Evolutionary conservation across 2,113 vertebrate genomes (phyloP).

Genomic region (Empidonax alnorum): DNA sequence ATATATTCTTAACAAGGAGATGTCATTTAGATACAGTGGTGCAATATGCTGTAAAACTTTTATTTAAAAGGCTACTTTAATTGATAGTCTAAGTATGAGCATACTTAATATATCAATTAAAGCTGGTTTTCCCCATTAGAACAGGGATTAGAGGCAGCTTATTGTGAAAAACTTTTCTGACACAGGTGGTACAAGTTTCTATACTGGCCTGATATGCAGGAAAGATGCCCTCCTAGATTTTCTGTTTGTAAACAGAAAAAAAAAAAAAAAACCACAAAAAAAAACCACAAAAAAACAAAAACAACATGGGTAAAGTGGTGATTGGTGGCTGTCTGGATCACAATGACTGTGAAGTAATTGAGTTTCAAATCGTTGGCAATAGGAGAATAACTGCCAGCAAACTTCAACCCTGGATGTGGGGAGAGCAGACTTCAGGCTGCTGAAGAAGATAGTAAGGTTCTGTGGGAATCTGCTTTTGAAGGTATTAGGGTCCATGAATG

Average conservation of each 20-base stretch:
- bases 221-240: neutral
- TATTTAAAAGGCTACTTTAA: neutral
- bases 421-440: neutral
- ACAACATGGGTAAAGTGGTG: fast-evolving
- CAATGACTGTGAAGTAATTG: neutral
- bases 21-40: neutral
- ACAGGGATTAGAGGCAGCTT: neutral
- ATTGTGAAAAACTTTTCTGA: neutral
- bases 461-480: neutral
- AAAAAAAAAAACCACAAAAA: too few species aligned
- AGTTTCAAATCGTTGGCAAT: fast-evolving
- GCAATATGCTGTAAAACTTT: neutral
- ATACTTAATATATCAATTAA: neutral
- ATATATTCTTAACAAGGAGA: neutral
- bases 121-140: neutral
- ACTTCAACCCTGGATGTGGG: too few species aligned
- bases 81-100: neutral
- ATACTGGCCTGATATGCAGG: neutral
- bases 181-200: neutral
- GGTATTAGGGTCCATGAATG: neutral
- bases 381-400: neutral
- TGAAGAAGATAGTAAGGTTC: neutral
- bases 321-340: neutral
- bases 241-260: neutral
- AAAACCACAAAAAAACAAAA: too few species aligned